Evolutionary conservation across 2,113 vertebrate species (phyloP).

Genomic region (Engraulis encrasicolus): DNA sequence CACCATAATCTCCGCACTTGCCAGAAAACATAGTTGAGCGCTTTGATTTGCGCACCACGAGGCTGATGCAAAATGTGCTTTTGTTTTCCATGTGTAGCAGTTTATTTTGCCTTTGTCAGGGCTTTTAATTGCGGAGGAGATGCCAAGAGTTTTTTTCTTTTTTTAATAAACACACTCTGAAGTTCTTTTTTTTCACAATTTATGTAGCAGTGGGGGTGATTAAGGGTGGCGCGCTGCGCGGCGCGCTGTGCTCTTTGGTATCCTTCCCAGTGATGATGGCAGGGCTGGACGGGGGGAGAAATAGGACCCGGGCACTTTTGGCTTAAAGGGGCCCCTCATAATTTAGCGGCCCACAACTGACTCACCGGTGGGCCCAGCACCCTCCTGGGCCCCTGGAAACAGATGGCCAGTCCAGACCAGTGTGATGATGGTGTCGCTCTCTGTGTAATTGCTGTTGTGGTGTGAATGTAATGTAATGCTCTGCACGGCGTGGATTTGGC

Average conservation of each 20-base stretch:
- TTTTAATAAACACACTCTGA: slow-evolving; percentile 58
- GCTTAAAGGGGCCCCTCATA: too few species aligned
- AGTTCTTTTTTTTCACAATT: slow-evolving; percentile 54
- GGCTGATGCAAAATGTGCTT: slow-evolving; percentile 43
- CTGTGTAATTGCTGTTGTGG: slow-evolving; percentile 59
- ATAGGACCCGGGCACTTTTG: too few species aligned
- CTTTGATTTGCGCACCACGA: slow-evolving; percentile 59
- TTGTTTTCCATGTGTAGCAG: slow-evolving; percentile 49
- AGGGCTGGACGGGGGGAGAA: too few species aligned
- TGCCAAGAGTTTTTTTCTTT: slow-evolving; percentile 62
- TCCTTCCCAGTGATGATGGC: slow-evolving; percentile 54
- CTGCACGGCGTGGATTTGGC: slow-evolving; percentile 52
- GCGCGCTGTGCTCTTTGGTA: slow-evolving; percentile 54
- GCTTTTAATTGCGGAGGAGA: slow-evolving; percentile 57
- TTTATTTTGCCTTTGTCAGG: slow-evolving; percentile 56
- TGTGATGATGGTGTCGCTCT: slow-evolving; percentile 58
- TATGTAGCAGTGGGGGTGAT: slow-evolving; percentile 46
- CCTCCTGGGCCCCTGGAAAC: too few species aligned
- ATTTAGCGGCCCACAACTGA: too few species aligned
- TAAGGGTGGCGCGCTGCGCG: slow-evolving; percentile 45
- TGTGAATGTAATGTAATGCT: slow-evolving; percentile 56
- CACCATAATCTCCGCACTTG: slow-evolving; percentile 5
- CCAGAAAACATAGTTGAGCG: slow-evolving; percentile 23
- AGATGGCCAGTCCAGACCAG: too few species aligned
- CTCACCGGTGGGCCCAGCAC: too few species aligned